Evolutionary conservation across 2,113 vertebrate genomes (phyloP), one percentile per base, ranked within the genome.

Genomic region (Menidia beryllina): DNA sequence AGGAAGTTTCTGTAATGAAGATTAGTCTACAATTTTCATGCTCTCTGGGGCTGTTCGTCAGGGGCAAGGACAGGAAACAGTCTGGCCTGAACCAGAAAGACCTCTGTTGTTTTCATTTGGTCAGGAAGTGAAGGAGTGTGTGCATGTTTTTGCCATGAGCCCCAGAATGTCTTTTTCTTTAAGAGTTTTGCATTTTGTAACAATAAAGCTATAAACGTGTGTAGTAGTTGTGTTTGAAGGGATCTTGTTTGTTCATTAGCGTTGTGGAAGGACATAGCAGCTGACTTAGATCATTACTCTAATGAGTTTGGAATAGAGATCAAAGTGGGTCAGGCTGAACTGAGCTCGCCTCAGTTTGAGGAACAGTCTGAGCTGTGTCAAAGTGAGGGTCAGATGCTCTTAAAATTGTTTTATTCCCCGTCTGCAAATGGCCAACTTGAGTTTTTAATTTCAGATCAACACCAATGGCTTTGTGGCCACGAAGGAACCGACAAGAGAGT

Each of bases 391-490:
- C n/a, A 14, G 21, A 20, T 14, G 2, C 27, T 48, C 49, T 51
- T n/a, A 19, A 17, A 17, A 10, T 38, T 34, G 41, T 61, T 61
- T 67, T 9, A 34, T 54, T 47, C 36, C 45, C 54, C 62, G 39
- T 65, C 27, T 69, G 43, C 43, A 10, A 49, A 25, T 72, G 20
- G 62, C 47, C 7, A 73, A 77, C 54, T 26, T n/a, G 13, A 59
- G n/a, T 26, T 56, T 89, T 62, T 82, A 1, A 20, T 89, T 90
- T 70, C 92, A 98, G 96, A 83, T 98, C 87, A 89, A 93, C 81
- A 97, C 95, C 72, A 98, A 98, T 69, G 96, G 96, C 26, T 93
- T 97, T 69, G 91, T 98, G 68, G 94, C 96, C 71, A 90, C 91
- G 52, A 88, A 83, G 50, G 72, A 95, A 50, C 95, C 96, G 0